Evolutionary conservation across 2,888 invertebrate genomes (phyloP), one percentile per base, ranked within the genome.

Genomic region (Lasioglossum oenotherae): DNA sequence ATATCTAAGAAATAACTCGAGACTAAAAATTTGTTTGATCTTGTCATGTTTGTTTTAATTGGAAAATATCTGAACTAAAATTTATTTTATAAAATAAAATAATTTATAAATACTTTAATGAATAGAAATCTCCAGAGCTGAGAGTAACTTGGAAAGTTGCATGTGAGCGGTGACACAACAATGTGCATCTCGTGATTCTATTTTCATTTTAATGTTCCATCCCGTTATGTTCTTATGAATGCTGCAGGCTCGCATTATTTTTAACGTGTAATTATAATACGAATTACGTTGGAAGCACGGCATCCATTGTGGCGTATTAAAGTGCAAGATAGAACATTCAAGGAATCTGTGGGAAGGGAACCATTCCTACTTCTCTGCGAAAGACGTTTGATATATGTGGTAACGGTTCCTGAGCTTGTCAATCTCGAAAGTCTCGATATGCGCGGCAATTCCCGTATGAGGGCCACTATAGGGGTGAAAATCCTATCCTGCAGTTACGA

Each of bases 161-260:
- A 23, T 73, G 53, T 69, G 67, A 79, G 44, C 44, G n/a, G 38
- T 35, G n/a, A 71, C n/a, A 41, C 31, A 69, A 74, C 74, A 35
- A 60, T 60, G 23, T 6, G n/a, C 16, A 27, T 19, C 14, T 38
- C 16, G 38, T 5, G 12, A 71, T 41, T 41, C 41, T 6, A 14
- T 74, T 74, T 71, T n/a, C 44, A 19, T n/a, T n/a, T 38, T n/a
- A 6, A 14, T 38, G 16, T 75, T 49, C 49, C 71, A 73, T 80
- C 44, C 64, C 41, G 31, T 53, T 12, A 75, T 53, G 35, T 80
- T 75, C n/a, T n/a, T 49, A 64, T 60, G 81, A 81, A 81, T 83
- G 81, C 81, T 35, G 75, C 53, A 53, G 38, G 60, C 35, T 53
- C 72, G 38, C 31, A 41, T 64, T 35, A 41, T 64, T 35, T 75